These are phyloP conservation scores for Muricea muricata DNA, from an alignment of 92 coral and sea anemone genomes.

Conservation along the genomic window DNA sequence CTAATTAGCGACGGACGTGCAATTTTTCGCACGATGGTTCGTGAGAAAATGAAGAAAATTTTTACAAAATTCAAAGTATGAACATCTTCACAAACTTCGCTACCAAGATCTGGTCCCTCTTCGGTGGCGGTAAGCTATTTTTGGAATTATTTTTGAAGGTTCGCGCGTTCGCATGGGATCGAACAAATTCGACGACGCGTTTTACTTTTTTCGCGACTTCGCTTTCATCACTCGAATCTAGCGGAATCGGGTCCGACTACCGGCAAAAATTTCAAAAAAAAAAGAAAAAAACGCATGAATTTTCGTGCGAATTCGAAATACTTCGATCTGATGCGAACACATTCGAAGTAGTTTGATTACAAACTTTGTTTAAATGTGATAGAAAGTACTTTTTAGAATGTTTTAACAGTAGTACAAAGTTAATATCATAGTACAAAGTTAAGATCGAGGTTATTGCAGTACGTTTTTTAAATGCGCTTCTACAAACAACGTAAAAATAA, in stretches of 20 bases:
- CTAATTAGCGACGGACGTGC: not conserved
- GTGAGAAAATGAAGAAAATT: not conserved
- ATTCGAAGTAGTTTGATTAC: not conserved
- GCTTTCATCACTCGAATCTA: not conserved
- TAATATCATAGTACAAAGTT: no score
- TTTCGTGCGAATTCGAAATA: not conserved
- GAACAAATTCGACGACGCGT: not conserved
- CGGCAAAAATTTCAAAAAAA: not conserved
- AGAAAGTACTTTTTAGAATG: no score
- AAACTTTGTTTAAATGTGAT: no score
- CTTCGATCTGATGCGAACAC: not conserved
- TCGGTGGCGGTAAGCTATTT: not conserved
- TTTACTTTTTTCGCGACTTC: not conserved
- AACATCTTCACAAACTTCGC: not conserved
- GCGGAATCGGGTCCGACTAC: no score
- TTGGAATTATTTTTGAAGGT: not conserved
- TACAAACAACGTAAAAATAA: no score
- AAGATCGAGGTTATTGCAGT: not conserved
- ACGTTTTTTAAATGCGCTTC: not conserved
- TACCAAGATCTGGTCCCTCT: not conserved
- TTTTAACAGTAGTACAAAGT: no score
- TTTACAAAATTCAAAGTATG: not conserved
- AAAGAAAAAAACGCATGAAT: not conserved
- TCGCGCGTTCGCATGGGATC: not conserved
- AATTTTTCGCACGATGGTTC: not conserved